Evolutionary conservation across 2,113 vertebrate species (phyloP), one percentile per base, ranked within the genome.

Genomic region (Cyphomyrus discorhynchus): DNA sequence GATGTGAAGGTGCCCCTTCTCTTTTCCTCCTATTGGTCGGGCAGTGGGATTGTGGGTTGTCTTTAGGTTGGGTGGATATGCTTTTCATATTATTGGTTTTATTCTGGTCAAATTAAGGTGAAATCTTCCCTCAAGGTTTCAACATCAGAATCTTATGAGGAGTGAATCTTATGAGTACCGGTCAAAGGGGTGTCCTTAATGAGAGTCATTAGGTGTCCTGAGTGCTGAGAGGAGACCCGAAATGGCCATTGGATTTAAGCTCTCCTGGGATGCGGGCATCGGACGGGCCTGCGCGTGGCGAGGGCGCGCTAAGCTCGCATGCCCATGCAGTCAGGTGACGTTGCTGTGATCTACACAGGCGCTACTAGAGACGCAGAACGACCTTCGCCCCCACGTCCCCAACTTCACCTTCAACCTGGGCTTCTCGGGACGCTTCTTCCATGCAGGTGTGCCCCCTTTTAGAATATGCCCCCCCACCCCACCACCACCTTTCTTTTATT

Each of bases 391-490:
- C 90, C 97, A 98, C 91, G 97, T 99, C 94, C 98, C 98, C 0
- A 98, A 99, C 95, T 99, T 99, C 95, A 99, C 98, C 92, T 99
- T 99, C 96, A 99, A 99, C 96, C 96, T 99, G 95, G 98, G 98
- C 93, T 99, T 99, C 97, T 99, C 98, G 93, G 98, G 98, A 95
- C 99, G 99, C 96, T 99, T 99, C 95, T 99, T 98, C 93, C 98
- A 99, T 91, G 98, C 98, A 93, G 98, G 98, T 99, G 94, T 95
- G 97, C 88, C 42, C 42, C 39, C 24, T 4, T 2, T 35, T 19
- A 1, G 9, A 89, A 24, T 47, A 17, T 15, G 3, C 0, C 11
- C 11, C 3, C 3, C 9, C n/a, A 15, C 62, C 21, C 9, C 9
- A 58, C 21, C 8, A 45, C 3, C 82, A 7, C n/a, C 1, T 17